A percentile compares a stretch with the other conserved stretches of the same genome.
Conservation (phyloP, 2,888 invertebrate genomes). For the Lepidochrysops patricia region DNA sequence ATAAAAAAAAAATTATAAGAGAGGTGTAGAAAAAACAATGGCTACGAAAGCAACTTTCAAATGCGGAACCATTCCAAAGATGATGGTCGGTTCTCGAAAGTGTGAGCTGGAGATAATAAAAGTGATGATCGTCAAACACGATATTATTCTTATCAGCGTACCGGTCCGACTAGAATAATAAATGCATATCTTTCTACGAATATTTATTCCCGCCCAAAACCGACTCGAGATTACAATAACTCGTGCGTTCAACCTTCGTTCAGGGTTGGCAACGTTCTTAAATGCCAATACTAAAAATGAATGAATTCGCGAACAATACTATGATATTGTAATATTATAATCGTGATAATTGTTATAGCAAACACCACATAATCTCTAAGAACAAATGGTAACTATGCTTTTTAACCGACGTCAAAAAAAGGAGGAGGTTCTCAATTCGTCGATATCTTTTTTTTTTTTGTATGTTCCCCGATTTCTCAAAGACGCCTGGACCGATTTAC, state of each 20-base stretch:
- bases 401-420: no score
- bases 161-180: slow-evolving; percentile 54
- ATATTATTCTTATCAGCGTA: slow-evolving; percentile 47
- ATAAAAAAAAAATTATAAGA: not conserved
- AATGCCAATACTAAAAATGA: not conserved
- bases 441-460: no score
- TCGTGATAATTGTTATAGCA: no score
- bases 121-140: slow-evolving; percentile 6
- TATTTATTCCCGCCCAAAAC: slow-evolving; percentile 64
- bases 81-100: slow-evolving; percentile 7
- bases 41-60: not conserved
- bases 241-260: slow-evolving; percentile 53
- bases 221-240: slow-evolving; percentile 66
- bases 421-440: no score
- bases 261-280: slow-evolving; percentile 28
- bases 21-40: not conserved
- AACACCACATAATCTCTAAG: no score
- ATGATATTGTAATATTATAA: no score
- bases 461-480: no score
- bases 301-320: no score
- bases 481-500: no score
- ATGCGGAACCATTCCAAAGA: not conserved
- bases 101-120: not conserved
- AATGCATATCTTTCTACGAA: slow-evolving; percentile 70
- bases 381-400: no score